phyloP scores from a whole-genome alignment of 2,888 invertebrate species.

The Eupithecia insigniata region DNA sequence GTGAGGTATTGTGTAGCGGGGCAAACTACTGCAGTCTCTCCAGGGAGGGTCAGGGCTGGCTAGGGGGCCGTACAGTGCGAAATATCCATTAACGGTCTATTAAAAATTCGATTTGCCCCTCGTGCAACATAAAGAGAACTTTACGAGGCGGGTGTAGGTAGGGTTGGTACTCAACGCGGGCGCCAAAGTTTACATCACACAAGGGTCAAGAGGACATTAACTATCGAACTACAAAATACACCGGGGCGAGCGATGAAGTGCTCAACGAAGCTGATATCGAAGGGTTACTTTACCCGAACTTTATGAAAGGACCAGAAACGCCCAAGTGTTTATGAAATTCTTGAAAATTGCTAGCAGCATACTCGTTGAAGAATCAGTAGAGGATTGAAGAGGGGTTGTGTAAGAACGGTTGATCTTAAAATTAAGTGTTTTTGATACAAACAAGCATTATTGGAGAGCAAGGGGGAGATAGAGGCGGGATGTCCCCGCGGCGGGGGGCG shows the following conservation, averaged over 20 bases:
- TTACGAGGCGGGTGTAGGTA: slow-evolving; percentile 57
- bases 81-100: slow-evolving; percentile 65
- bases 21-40: slow-evolving; percentile 31
- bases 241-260: slow-evolving; percentile 48
- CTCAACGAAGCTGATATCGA: slow-evolving; percentile 29
- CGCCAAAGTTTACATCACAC: slow-evolving; percentile 60
- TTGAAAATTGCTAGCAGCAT: slow-evolving; percentile 15
- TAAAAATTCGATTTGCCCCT: slow-evolving; percentile 67
- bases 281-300: slow-evolving; percentile 32
- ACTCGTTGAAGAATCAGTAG: slow-evolving; percentile 18
- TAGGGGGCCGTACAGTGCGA: slow-evolving; percentile 50
- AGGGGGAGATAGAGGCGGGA: slow-evolving; percentile 62
- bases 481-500: slow-evolving; percentile 40
- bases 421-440: slow-evolving; percentile 72
- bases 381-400: slow-evolving; percentile 57
- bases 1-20: slow-evolving; percentile 29
- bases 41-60: slow-evolving; percentile 38
- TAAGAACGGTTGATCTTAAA: slow-evolving; percentile 69
- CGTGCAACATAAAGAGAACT: slow-evolving; percentile 62
- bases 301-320: slow-evolving; percentile 10
- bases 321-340: slow-evolving; percentile 14
- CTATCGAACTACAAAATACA: slow-evolving; percentile 61
- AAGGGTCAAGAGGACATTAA: slow-evolving; percentile 62
- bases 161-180: slow-evolving; percentile 53
- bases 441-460: slow-evolving; percentile 71